phyloP scores from a whole-genome alignment of 2,797 vertebrate species.

The Chrysocyon brachyurus region DNA sequence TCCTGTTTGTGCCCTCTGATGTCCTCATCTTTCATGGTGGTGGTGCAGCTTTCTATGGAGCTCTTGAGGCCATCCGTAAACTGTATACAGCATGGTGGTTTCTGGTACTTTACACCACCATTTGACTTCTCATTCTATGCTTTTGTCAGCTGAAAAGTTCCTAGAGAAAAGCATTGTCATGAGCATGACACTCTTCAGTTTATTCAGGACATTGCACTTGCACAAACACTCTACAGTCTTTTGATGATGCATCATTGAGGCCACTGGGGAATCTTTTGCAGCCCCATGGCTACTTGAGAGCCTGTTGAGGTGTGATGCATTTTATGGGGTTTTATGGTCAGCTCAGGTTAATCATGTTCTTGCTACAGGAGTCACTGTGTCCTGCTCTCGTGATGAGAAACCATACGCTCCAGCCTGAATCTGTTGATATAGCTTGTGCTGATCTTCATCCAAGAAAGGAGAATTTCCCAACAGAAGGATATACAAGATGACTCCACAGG shows the following conservation, averaged over 20 bases:
- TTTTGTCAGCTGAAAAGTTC: neutral
- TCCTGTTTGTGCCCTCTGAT: neutral
- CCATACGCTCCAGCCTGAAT: neutral
- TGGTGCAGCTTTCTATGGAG: neutral
- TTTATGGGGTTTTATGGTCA: neutral
- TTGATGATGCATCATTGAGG: neutral
- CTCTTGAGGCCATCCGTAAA: neutral
- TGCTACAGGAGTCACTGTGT: neutral
- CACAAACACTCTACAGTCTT: neutral
- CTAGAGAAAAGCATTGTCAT: neutral
- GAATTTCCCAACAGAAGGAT: neutral
- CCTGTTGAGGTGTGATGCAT: neutral
- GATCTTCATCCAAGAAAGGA: neutral
- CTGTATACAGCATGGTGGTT: neutral
- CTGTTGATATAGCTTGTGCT: no score
- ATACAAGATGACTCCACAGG: neutral
- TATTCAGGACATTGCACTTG: neutral
- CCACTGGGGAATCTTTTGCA: neutral
- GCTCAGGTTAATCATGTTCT: neutral
- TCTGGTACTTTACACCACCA: neutral
- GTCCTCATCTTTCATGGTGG: neutral
- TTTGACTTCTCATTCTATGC: neutral
- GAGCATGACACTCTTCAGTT: neutral
- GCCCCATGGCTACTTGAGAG: neutral
- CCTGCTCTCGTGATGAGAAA: neutral